phyloP scores from a whole-genome alignment of 2,888 invertebrate genomes.

The Choristoneura rosaceana region DNA sequence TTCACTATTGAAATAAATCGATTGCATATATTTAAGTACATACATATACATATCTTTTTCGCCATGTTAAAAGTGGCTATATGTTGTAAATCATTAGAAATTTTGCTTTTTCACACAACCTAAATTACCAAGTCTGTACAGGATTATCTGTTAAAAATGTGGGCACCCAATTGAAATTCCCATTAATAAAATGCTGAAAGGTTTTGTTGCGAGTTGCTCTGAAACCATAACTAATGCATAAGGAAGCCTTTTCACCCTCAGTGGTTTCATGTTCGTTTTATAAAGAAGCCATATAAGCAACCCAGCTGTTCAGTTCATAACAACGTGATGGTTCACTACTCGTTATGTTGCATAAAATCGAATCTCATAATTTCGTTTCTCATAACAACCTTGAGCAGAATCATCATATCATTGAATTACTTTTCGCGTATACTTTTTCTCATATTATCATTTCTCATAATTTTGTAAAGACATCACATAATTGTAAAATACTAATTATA shows the following conservation, averaged over 20 bases:
- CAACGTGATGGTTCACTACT: conserved; percentile 6
- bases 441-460: no score
- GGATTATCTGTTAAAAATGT: background rate
- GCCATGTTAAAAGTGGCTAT: background rate
- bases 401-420: no score
- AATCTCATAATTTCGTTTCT: no score
- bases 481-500: no score
- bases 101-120: background rate
- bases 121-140: background rate
- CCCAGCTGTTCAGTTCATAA: conserved; percentile 30
- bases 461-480: no score
- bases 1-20: no score
- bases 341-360: no score
- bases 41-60: background rate
- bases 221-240: conserved; percentile 55
- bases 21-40: no score
- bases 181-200: conserved; percentile 35
- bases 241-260: conserved; percentile 76
- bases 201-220: conserved; percentile 48
- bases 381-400: no score
- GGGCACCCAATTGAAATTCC: conserved; percentile 25
- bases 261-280: conserved; percentile 64
- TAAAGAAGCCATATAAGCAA: conserved; percentile 68
- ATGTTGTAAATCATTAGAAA: background rate
- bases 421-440: no score